phyloP scores from a whole-genome alignment of 2,888 invertebrate species.

The Sturmia bella region DNA sequence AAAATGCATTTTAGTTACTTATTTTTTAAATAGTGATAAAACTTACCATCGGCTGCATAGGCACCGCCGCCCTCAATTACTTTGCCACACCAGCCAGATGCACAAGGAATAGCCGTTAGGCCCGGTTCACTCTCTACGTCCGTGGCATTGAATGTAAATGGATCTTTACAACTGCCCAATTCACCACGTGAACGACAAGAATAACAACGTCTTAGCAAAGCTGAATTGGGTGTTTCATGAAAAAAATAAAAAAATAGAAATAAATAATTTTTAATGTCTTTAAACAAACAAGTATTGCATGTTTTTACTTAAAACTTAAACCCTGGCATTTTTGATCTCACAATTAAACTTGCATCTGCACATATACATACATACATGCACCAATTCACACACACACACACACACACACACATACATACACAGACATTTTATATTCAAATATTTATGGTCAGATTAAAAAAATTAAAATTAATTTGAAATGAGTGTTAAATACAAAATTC shows the following conservation, averaged over 20 bases:
- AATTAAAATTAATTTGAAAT: too few species aligned
- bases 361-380: too few species aligned
- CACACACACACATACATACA: neutral
- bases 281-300: slow-evolving; percentile 26
- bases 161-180: slow-evolving; percentile 93
- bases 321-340: slow-evolving; percentile 53
- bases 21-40: neutral
- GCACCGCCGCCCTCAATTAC: slow-evolving; percentile 91
- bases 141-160: slow-evolving; percentile 90
- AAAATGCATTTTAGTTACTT: too few species aligned
- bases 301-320: slow-evolving; percentile 42
- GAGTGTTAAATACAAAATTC: too few species aligned
- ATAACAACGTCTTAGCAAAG: slow-evolving; percentile 89
- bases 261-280: neutral
- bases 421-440: too few species aligned
- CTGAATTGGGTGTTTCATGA: slow-evolving; percentile 80
- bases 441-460: too few species aligned
- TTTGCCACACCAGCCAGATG: slow-evolving; percentile 96
- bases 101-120: slow-evolving; percentile 90
- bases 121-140: slow-evolving; percentile 87
- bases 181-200: slow-evolving; percentile 93
- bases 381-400: too few species aligned
- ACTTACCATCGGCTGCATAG: slow-evolving; percentile 89
- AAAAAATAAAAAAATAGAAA: slow-evolving; percentile 60
- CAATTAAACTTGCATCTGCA: too few species aligned